These are phyloP conservation scores for Dermatemys mawii DNA, from an alignment of 2,113 vertebrate species.

Conservation along the genomic window DNA sequence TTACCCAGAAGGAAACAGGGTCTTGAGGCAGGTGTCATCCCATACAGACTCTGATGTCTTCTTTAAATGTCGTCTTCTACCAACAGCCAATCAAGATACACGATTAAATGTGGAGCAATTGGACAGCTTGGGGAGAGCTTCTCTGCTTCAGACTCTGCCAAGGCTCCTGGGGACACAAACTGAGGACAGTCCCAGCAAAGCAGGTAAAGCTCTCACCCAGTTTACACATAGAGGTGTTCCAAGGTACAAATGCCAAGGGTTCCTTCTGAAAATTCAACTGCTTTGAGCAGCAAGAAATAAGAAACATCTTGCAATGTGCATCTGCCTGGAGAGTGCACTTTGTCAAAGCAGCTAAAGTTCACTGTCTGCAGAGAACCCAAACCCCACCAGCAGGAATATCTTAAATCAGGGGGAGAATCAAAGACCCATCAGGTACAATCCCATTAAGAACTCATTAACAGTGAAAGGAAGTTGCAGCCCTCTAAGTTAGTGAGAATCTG, in stretches of 20 bases:
- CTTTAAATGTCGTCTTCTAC: background rate
- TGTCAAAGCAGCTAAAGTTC: background rate
- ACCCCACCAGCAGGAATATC: background rate
- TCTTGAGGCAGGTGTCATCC: background rate
- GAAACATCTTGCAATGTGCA: background rate
- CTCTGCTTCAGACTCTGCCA: slow-evolving; percentile 51
- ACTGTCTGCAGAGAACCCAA: background rate
- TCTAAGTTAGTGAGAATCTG: background rate
- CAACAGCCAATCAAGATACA: slow-evolving; percentile 15
- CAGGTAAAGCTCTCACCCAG: slow-evolving; percentile 57
- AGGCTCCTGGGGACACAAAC: background rate
- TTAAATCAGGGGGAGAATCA: background rate
- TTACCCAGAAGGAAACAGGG: background rate
- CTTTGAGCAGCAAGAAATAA: background rate
- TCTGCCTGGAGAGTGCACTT: background rate
- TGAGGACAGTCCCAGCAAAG: background rate
- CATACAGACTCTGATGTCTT: background rate
- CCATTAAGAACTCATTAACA: background rate
- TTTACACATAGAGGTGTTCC: background rate
- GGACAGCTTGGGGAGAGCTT: background rate
- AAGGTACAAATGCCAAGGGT: background rate
- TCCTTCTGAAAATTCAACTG: background rate
- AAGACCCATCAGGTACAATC: background rate
- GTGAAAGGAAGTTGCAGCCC: background rate
- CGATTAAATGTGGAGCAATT: background rate